These are phyloP conservation scores for Tamias sibiricus DNA, from an alignment of 2,113 vertebrate genomes.

Conservation along the genomic window DNA sequence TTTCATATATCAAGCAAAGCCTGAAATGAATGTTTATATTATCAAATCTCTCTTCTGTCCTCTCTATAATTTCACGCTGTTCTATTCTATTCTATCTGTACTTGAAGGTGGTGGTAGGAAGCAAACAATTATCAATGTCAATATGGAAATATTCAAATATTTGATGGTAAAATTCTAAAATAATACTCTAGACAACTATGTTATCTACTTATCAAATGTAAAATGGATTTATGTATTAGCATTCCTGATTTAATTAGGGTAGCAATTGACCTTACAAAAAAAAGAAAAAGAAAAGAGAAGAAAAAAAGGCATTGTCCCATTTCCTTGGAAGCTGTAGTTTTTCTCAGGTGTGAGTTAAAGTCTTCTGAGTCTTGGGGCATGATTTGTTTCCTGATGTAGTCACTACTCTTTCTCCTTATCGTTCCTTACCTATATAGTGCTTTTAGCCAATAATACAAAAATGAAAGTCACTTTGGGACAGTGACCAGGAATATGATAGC, in stretches of 20 bases:
- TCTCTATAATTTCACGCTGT: neutral
- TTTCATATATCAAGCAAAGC: neutral
- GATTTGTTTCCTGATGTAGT: neutral
- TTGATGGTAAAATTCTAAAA: neutral
- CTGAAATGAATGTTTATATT: neutral
- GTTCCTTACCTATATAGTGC: neutral
- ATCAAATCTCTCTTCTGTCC: neutral
- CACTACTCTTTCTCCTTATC: neutral
- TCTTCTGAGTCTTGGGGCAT: neutral
- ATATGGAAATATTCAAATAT: neutral
- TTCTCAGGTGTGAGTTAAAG: neutral
- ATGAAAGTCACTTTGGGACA: neutral
- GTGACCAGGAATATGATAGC: neutral
- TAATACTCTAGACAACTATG: neutral
- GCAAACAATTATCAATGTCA: neutral
- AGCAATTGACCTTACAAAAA: neutral
- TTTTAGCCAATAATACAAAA: neutral
- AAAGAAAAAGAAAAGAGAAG: too few relatives aligned
- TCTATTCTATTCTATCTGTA: neutral
- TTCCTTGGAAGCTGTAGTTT: neutral
- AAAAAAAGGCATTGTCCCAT: neutral
- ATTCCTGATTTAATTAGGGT: neutral
- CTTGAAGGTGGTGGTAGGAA: neutral
- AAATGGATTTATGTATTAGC: neutral
- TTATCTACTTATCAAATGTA: neutral